Percentiles rank a stretch among this genome's conserved stretches.
Evolutionary conservation across 2,888 invertebrate species (phyloP).

Genomic region (Adineta ricciae): DNA sequence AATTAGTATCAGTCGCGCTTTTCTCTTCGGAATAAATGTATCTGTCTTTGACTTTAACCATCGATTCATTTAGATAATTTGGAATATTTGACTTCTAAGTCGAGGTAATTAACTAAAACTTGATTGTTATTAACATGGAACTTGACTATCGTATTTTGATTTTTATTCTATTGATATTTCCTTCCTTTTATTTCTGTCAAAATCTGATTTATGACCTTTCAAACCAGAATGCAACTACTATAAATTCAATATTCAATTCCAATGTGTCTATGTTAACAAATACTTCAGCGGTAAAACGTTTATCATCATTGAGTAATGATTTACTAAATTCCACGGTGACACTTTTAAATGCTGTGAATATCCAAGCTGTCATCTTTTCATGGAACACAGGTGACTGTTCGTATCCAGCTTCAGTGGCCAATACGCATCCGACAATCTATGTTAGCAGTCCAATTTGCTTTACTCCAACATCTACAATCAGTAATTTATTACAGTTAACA

Average conservation of each 20-base stretch:
- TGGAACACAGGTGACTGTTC: slow-evolving; percentile 21
- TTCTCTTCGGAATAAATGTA: too few relatives aligned
- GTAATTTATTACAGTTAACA: background rate
- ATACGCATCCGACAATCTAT: background rate
- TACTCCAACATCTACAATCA: background rate
- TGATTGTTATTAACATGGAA: background rate
- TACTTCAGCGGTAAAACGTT: background rate
- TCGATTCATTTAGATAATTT: too few relatives aligned
- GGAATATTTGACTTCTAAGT: too few relatives aligned
- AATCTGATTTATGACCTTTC: background rate
- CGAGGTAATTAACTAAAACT: too few relatives aligned
- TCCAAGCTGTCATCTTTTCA: background rate
- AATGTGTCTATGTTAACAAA: background rate
- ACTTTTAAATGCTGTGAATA: background rate
- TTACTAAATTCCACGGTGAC: background rate
- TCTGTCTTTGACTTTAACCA: too few relatives aligned
- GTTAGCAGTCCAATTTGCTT: background rate
- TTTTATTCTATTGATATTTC: background rate
- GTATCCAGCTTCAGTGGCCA: background rate
- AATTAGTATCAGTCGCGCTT: too few relatives aligned
- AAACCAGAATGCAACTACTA: background rate
- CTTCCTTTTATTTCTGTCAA: background rate
- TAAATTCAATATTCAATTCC: background rate
- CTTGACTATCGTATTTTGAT: background rate
- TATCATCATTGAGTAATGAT: background rate